Percentiles rank a stretch among this genome's conserved stretches.
Evolutionary conservation across 2,797 vertebrate genomes (phyloP).

Genomic region (Fringilla coelebs): DNA sequence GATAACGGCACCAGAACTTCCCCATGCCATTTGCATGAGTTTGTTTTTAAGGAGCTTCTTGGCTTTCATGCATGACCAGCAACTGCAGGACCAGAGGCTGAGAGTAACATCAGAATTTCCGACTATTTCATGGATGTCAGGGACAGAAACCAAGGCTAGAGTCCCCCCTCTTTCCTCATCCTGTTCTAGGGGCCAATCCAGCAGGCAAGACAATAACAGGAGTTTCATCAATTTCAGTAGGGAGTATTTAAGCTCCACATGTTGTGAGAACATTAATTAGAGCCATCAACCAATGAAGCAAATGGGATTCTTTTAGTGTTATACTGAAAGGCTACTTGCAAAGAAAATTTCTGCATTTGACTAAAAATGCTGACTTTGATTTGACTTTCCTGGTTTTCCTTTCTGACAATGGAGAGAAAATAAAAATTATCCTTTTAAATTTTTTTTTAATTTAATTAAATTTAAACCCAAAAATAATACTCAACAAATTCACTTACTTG

Average conservation of each 20-base stretch:
- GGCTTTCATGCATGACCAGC: background rate
- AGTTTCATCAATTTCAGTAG: background rate
- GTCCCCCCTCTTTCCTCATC: background rate
- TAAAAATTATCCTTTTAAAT: background rate
- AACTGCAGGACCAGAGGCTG: background rate
- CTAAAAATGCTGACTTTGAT: background rate
- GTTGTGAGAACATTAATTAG: background rate
- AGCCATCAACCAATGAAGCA: background rate
- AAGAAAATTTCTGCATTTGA: background rate
- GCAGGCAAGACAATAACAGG: background rate
- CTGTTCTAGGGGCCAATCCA: background rate
- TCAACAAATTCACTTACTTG: background rate
- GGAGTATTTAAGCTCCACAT: background rate
- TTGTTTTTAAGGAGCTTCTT: background rate
- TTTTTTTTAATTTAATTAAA: background rate
- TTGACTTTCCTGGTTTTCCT: background rate
- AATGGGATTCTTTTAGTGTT: background rate
- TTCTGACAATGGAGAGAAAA: background rate
- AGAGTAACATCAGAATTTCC: background rate
- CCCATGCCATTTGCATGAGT: no score
- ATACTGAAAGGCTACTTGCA: background rate
- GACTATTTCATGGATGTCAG: background rate
- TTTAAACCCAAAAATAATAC: background rate
- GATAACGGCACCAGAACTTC: background rate
- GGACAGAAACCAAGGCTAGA: background rate